A percentile compares a stretch with the other conserved stretches of the same genome.
phyloP scores from a whole-genome alignment of 1,140 invertebrate genomes.

The Holotrichia oblita region DNA sequence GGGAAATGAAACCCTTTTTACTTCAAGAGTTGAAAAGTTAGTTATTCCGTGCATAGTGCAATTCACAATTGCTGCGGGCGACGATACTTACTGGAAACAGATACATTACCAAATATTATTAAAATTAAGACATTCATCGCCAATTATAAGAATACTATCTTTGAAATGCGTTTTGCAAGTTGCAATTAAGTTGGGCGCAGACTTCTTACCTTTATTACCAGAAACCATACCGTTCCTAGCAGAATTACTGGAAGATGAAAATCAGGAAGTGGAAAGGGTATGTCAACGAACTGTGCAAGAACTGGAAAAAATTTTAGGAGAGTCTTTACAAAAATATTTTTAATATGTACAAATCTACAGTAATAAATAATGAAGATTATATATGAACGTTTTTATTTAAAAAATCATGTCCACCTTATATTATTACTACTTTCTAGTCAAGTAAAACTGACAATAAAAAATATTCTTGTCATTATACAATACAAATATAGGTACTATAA shows the following conservation, averaged over 20 bases:
- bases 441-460: neutral
- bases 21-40: constrained; percentile 68
- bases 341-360: constrained; percentile 59
- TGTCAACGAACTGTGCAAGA: constrained; percentile 79
- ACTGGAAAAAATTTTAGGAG: constrained; percentile 82
- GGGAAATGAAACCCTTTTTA: constrained; percentile 69
- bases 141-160: constrained; percentile 69
- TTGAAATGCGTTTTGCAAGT: constrained; percentile 75
- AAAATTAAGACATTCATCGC: constrained; percentile 81
- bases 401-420: neutral
- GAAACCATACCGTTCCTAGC: constrained; percentile 87
- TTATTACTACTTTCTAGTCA: neutral
- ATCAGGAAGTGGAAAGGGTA: constrained; percentile 77
- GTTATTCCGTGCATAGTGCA: constrained; percentile 83
- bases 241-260: constrained; percentile 86
- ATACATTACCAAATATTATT: constrained; percentile 89
- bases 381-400: constrained; percentile 42
- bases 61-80: constrained; percentile 81
- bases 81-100: constrained; percentile 88
- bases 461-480: constrained; percentile 3
- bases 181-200: constrained; percentile 80
- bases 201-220: constrained; percentile 80
- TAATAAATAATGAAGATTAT: constrained; percentile 15
- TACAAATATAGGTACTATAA: neutral
- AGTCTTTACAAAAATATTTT: constrained; percentile 86